Conservation (phyloP, 2,113 vertebrate genomes). For the Neodon shergylaensis region DNA sequence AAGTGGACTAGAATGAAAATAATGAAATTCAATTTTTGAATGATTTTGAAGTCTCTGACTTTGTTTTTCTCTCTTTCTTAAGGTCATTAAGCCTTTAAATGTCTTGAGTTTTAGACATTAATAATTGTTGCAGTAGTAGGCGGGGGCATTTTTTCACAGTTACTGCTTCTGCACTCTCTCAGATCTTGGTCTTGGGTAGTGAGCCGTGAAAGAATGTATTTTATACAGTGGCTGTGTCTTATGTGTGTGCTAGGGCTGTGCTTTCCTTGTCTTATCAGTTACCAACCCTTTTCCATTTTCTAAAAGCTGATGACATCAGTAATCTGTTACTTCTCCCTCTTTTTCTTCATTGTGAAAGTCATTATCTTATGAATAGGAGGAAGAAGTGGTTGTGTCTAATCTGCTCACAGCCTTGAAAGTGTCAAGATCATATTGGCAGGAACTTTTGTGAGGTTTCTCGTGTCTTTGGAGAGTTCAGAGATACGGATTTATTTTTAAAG, state of each 20-base stretch:
- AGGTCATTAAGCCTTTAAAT: no score
- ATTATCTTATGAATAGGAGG: neutral
- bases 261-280: neutral
- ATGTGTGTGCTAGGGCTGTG: neutral
- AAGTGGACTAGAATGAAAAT: neutral
- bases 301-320: neutral
- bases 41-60: neutral
- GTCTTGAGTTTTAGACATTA: neutral
- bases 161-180: neutral
- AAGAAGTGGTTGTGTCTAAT: neutral
- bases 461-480: slow-evolving; percentile 23
- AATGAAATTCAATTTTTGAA: slow-evolving; percentile 1
- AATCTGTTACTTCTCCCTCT: neutral
- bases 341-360: neutral
- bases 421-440: neutral
- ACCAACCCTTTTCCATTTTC: neutral
- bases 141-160: neutral
- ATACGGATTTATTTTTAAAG: neutral
- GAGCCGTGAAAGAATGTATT: neutral
- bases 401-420: neutral
- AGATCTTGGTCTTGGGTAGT: neutral
- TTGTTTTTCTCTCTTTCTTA: neutral
- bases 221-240: neutral
- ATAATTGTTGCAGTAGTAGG: neutral
- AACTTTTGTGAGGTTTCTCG: neutral